Conservation (phyloP, 2,797 vertebrate genomes). For the Trachurus trachurus region DNA sequence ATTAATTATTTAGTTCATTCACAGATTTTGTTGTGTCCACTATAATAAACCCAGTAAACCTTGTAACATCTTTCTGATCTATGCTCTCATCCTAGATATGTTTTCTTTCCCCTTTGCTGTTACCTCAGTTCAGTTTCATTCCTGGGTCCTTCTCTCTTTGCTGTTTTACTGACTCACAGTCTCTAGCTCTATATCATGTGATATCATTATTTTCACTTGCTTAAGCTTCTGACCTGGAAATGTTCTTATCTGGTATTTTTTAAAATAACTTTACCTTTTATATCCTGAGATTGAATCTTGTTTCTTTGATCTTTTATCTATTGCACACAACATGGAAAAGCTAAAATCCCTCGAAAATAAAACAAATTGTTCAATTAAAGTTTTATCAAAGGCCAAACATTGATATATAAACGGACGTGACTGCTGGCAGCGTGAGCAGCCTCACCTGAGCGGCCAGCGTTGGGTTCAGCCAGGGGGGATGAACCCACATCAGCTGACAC, state of each 20-base stretch:
- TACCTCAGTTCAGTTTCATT: constrained; percentile 26
- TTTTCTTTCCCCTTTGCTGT: not conserved
- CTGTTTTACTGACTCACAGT: not conserved
- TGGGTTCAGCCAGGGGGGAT: too few relatives aligned
- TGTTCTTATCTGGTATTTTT: not conserved
- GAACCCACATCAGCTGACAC: too few relatives aligned
- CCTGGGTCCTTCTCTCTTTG: not conserved
- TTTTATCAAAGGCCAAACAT: not conserved
- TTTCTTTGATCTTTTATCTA: not conserved
- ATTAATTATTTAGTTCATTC: constrained; percentile 57
- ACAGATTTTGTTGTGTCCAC: constrained; percentile 46
- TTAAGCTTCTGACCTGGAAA: not conserved
- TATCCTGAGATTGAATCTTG: not conserved
- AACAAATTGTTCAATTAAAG: not conserved
- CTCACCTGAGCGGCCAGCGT: not conserved
- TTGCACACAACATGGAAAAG: not conserved
- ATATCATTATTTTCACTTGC: not conserved
- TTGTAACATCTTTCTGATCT: constrained; percentile 51
- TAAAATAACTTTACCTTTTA: not conserved
- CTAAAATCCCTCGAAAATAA: not conserved
- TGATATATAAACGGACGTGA: too few relatives aligned
- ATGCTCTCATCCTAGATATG: constrained; percentile 47
- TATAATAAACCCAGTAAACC: constrained; percentile 35
- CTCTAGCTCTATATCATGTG: constrained; percentile 1
- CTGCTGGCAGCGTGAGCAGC: too few relatives aligned